A percentile compares a stretch with the other conserved stretches of the same genome.
Evolutionary conservation across 1,140 invertebrate species (phyloP).

Genomic region (Drosophila mauritiana): DNA sequence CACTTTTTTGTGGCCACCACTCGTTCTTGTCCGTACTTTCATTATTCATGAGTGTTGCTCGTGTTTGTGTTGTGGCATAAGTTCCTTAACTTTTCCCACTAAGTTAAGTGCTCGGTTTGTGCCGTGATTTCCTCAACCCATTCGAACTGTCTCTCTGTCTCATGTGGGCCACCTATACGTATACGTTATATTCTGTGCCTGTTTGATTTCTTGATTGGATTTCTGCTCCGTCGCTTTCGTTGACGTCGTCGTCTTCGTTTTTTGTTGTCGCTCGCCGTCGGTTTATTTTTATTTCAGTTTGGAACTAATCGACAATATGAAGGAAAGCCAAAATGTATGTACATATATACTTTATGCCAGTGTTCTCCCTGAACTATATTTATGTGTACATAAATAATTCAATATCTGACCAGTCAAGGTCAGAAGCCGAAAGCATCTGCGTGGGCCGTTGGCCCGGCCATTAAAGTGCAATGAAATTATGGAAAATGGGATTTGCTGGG

Average conservation of each 20-base stretch:
- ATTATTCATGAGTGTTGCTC: conserved; percentile 39
- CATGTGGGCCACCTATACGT: conserved; percentile 50
- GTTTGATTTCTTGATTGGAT: conserved; percentile 50
- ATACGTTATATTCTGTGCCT: conserved; percentile 60
- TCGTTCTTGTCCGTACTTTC: conserved; percentile 23
- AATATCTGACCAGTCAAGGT: conserved; percentile 72
- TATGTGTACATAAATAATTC: conserved; percentile 72
- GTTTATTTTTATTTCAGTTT: conserved; percentile 60
- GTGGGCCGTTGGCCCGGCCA: conserved; percentile 22
- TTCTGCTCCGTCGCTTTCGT: conserved; percentile 43
- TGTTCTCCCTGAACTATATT: conserved; percentile 75
- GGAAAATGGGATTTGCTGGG: conserved; percentile 12
- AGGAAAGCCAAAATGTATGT: conserved; percentile 58
- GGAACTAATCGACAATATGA: conserved; percentile 71
- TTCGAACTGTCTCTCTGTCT: conserved; percentile 23
- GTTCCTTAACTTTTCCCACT: conserved; percentile 27
- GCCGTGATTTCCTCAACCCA: conserved; percentile 36
- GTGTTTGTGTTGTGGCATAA: conserved; percentile 36
- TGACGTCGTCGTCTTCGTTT: conserved; percentile 30
- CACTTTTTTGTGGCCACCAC: conserved; percentile 4
- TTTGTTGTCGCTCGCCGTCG: conserved; percentile 46
- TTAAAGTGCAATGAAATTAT: conserved; percentile 56
- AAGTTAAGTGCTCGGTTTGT: conserved; percentile 15
- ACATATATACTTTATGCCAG: conserved; percentile 1
- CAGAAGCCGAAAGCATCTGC: conserved; percentile 40